Conservation (phyloP, 2,888 invertebrate species). For the Lasiommata megera region DNA sequence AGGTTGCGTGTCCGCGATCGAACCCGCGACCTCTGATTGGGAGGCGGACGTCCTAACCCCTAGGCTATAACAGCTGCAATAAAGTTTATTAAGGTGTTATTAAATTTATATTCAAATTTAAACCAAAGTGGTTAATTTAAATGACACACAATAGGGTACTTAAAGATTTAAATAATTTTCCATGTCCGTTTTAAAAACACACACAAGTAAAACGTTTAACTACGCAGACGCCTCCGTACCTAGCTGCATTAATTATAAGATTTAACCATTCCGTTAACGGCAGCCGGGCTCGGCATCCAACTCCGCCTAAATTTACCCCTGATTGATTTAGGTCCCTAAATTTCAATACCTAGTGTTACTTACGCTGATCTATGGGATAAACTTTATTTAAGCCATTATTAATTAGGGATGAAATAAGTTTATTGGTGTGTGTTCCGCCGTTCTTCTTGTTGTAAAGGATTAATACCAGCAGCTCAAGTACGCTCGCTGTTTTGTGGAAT, state of each 20-base stretch:
- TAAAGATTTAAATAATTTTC: neutral
- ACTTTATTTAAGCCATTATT: constrained; percentile 8
- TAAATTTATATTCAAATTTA: too few relatives aligned
- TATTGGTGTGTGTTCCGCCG: neutral
- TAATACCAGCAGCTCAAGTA: neutral
- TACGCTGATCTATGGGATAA: constrained; percentile 9
- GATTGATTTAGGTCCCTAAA: constrained; percentile 54
- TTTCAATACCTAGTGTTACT: constrained; percentile 2
- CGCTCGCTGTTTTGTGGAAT: neutral
- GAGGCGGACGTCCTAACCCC: too few relatives aligned
- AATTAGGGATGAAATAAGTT: neutral
- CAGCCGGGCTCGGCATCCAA: constrained; percentile 39
- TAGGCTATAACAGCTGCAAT: too few relatives aligned
- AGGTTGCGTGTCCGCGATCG: too few relatives aligned
- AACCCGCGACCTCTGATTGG: too few relatives aligned
- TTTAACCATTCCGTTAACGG: constrained; percentile 56
- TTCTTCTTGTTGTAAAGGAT: neutral
- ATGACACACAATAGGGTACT: too few relatives aligned
- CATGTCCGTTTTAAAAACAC: neutral
- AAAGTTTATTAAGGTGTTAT: too few relatives aligned
- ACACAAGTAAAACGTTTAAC: neutral
- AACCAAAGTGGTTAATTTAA: too few relatives aligned
- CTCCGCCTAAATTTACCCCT: constrained; percentile 38
- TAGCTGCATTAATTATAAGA: constrained; percentile 61
- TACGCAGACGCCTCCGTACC: constrained; percentile 34